Base-by-base conservation (phyloP, 2,888 invertebrate genomes). In the Ecliptopera silaceata region DNA sequence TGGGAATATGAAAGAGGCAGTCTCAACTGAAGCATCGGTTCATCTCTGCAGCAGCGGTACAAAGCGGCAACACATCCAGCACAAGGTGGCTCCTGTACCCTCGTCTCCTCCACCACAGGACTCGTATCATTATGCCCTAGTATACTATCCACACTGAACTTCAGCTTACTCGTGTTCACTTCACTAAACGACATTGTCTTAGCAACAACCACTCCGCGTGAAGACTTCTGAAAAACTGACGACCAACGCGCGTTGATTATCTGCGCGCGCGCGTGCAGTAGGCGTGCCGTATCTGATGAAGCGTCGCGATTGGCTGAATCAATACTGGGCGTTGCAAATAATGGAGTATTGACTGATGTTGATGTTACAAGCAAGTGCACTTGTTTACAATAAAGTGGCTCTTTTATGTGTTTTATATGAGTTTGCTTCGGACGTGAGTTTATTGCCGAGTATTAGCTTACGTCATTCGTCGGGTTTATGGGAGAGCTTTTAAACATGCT, bases 61-160 rank as follows among this genome's bases (percentile, higher is more conserved):
- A 94, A 75, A 3, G 94, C 94, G 1, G 93, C 93, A 46, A 94
- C 93, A 75, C 94, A 94, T 43, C 93, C 93, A 11, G 93, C 93
- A 69, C 94, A 94, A 11, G 93, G 84, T 65, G 92, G 79, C 74
- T 86, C 85, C 65, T 84, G 83, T 13, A 63, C 56, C 26, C 80
- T 69, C 67, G 77, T 51, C 68, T 82, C 61, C 72, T 84, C 71
- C 54, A 66, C 71, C 54, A 66, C 59, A 20, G 59, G 59, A 60
- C 59, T 60, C 52, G 59, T 64, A 49, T 64, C 75, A 68, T 92
- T 92, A 54, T 84, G 90, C 11, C 94, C 93, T 53, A 95, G 77
- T 65, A 95, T 93, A 72, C 94, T 92, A 71, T 95, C 95, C 61
- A 95, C 93, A 70, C 95, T 95, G 74, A 95, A 95, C 87, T 95